Base-by-base conservation (phyloP, 2,797 vertebrate genomes). In the Xyrichtys novacula region DNA sequence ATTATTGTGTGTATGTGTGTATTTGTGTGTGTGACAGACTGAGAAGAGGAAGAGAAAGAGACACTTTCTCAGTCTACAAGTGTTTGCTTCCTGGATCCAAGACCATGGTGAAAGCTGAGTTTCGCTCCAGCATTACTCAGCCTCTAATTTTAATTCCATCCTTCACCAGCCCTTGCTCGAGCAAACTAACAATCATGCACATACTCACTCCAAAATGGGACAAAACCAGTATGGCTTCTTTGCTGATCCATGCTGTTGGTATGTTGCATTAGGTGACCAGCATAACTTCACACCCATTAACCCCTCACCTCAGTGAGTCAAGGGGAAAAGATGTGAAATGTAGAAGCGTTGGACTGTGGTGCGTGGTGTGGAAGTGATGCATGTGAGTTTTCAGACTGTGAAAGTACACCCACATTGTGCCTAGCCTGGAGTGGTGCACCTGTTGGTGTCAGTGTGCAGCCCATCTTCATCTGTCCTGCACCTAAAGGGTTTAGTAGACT, bases 391-490 rank as follows among this genome's bases (percentile, higher is more conserved):
- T 58, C 17, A 5, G 16, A 39, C 39, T 31, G 19, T 11, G 28
- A 38, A 43, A 5, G 55, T 71, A 55, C 57, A 59, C 52, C 44
- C 22, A 40, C 22, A 28, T 1, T 2, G 14, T 26, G 31, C n/a
- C 2, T 1, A 43, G 42, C 39, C 15, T n/a, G 52, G 50, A 26
- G 32, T 6, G 16, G 7, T 38, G 50, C 80, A 86, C 64, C 80
- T 88, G 81, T 46, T 76, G 1, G 54, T 59, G 71, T 85, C 88
- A 34, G 14, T 85, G 71, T 80, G 29, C 7, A 6, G 42, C 4
- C 17, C 42, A 63, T 55, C 61, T 72, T 81, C 66, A 62, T 72
- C 28, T 58, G 28, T n/a, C 42, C 44, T 56, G 43, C 11, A 32
- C 15, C 8, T 71, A 44, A 69, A 31, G 3, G 32, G 46, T 59